Conservation (phyloP, 2,888 invertebrate species). For the Noctuana brunneofusca region DNA sequence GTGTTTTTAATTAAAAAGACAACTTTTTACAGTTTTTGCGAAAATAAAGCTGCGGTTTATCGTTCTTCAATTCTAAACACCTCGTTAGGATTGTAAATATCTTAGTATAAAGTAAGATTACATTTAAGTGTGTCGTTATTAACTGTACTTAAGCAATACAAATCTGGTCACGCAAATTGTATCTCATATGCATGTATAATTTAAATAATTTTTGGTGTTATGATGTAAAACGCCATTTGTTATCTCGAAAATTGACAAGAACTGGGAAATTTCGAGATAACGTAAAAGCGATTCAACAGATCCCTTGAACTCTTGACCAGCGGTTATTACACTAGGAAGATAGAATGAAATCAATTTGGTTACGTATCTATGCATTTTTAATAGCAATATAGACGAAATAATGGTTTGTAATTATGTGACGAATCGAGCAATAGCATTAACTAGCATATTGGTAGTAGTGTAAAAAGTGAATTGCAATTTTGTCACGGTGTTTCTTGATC, state of each 20-base stretch:
- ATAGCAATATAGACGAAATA: not conserved
- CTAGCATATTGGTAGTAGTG: not conserved
- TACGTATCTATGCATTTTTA: constrained; percentile 10
- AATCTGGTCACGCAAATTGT: not conserved
- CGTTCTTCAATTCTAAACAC: too few species aligned
- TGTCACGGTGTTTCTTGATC: not conserved
- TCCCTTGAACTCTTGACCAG: constrained; percentile 22
- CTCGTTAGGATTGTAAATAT: too few species aligned
- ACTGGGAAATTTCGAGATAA: not conserved
- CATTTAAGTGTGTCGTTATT: not conserved
- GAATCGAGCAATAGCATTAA: constrained; percentile 1
- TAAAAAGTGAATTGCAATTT: not conserved
- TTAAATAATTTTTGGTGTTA: not conserved
- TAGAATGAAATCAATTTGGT: constrained; percentile 14
- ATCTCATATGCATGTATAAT: constrained; percentile 1
- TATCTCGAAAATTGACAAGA: constrained; percentile 3
- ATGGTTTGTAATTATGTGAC: constrained; percentile 3
- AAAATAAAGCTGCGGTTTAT: too few species aligned
- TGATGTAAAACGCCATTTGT: constrained; percentile 10
- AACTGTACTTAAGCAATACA: not conserved
- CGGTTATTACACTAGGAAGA: constrained; percentile 24
- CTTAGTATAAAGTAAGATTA: not conserved
- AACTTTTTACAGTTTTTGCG: too few species aligned
- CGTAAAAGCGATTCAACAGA: not conserved
- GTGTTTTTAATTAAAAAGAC: constrained; percentile 6